These are phyloP conservation scores for Pseudomyrmex flavicornis DNA, from an alignment of 1,140 invertebrate species.

Conservation along the genomic window DNA sequence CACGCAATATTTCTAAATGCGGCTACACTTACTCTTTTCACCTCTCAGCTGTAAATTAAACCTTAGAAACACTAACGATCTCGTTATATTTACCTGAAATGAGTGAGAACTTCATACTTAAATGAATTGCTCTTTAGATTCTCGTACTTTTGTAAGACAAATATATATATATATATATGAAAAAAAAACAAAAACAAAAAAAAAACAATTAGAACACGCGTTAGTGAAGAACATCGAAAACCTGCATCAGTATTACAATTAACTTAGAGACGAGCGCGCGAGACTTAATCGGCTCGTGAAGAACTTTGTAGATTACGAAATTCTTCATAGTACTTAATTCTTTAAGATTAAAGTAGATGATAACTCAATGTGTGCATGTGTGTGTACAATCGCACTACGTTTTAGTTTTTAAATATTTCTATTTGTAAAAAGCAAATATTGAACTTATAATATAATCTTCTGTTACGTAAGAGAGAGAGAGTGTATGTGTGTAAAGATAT, in stretches of 20 bases:
- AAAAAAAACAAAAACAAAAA: conserved; percentile 6
- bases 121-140: conserved; percentile 27
- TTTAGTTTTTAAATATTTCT: neutral
- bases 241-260: conserved; percentile 78
- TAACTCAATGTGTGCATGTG: neutral
- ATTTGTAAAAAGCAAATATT: neutral
- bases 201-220: too few species aligned
- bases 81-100: conserved; percentile 32
- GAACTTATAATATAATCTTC: too few species aligned
- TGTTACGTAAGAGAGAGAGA: too few species aligned
- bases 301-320: neutral
- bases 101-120: conserved; percentile 49
- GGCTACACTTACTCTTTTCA: too few species aligned
- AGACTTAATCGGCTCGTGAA: conserved; percentile 66
- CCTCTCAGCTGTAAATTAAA: neutral
- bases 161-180: neutral
- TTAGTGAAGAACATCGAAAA: conserved; percentile 71
- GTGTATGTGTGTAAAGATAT: too few species aligned
- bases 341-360: conserved; percentile 61
- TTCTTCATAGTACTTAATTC: conserved; percentile 61
- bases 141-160: conserved; percentile 40
- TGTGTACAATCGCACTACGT: neutral
- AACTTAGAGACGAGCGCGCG: conserved; percentile 56
- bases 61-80: conserved; percentile 19
- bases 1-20: too few species aligned